phyloP scores from a whole-genome alignment of 1,140 invertebrate genomes.

The Bradysia coprophila region DNA sequence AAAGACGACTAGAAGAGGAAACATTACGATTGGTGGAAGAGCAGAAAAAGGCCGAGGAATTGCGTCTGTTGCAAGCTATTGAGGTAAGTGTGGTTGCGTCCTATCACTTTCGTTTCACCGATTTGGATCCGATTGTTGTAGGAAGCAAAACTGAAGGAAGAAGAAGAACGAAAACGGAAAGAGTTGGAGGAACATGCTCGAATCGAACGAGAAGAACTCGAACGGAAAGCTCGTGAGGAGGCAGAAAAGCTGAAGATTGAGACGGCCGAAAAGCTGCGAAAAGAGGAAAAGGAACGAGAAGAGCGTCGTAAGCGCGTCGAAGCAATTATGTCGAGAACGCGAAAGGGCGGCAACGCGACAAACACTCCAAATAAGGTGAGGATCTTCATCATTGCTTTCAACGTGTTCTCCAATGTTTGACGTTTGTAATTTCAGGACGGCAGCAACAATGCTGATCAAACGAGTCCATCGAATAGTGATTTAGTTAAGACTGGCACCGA shows the following conservation, averaged over 20 bases:
- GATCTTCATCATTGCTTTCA: background rate
- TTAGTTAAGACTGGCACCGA: too few relatives aligned
- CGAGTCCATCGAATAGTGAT: too few relatives aligned
- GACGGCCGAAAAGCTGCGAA: conserved; percentile 50
- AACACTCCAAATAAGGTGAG: conserved; percentile 24
- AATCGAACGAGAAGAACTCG: conserved; percentile 55
- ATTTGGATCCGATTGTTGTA: conserved; percentile 7
- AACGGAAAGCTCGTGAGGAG: conserved; percentile 55
- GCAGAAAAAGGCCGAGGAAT: conserved; percentile 50
- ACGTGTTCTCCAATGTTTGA: too few relatives aligned
- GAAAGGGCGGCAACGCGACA: conserved; percentile 37
- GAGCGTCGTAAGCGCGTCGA: conserved; percentile 59
- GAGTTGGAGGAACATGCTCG: conserved; percentile 47
- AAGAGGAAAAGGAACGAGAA: conserved; percentile 62
- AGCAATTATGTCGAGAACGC: conserved; percentile 64
- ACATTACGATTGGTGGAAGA: conserved; percentile 46
- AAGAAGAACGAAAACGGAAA: conserved; percentile 34
- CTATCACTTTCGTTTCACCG: background rate
- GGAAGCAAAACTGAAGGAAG: conserved; percentile 41
- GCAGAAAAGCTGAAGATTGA: conserved; percentile 56
- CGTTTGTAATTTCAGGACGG: too few relatives aligned
- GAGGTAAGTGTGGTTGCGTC: conserved; percentile 23
- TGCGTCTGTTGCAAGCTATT: conserved; percentile 51
- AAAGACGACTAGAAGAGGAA: conserved; percentile 56
- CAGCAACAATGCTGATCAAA: too few relatives aligned